Evolutionary conservation across 2,113 vertebrate species (phyloP).

Genomic region (Nettapus auritus): DNA sequence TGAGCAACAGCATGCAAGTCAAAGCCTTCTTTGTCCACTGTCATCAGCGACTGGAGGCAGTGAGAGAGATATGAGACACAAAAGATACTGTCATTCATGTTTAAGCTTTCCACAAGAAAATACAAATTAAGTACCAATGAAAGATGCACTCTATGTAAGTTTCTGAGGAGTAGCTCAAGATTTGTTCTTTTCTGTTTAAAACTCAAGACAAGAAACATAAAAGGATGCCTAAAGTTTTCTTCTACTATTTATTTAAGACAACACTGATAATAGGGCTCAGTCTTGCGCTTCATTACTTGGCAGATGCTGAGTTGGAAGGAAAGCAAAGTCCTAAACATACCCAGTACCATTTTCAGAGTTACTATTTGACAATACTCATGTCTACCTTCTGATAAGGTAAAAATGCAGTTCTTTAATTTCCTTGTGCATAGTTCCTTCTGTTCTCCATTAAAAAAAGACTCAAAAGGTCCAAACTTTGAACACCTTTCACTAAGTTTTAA

Average conservation of each 20-base stretch:
- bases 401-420: background rate
- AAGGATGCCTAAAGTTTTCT: background rate
- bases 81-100: background rate
- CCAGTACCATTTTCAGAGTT: background rate
- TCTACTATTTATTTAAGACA: background rate
- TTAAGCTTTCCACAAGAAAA: background rate
- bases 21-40: background rate
- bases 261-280: background rate
- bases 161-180: background rate
- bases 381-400: background rate
- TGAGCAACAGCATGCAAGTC: background rate
- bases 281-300: background rate
- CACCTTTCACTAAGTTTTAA: background rate
- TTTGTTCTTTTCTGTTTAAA: background rate
- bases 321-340: background rate
- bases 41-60: background rate
- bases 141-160: background rate
- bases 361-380: background rate
- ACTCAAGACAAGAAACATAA: background rate
- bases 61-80: background rate
- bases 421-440: background rate
- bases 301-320: background rate
- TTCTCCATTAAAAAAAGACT: background rate
- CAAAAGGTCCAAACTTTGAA: background rate
- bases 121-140: background rate